These are phyloP conservation scores for Pogona vitticeps DNA, from an alignment of 2,113 vertebrate species.

Conservation along the genomic window DNA sequence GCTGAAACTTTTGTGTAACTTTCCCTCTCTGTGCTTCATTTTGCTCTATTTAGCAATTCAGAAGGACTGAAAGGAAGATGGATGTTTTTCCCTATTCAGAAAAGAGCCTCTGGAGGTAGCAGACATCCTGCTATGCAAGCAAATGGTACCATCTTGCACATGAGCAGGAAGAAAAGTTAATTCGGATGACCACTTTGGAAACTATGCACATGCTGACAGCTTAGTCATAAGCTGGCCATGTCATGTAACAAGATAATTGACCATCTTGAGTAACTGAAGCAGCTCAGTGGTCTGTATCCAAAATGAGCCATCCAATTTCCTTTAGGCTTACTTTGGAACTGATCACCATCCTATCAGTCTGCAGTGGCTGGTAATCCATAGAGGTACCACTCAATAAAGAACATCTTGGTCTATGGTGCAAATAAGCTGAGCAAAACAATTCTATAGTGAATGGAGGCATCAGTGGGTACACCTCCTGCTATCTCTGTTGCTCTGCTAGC, in stretches of 20 bases:
- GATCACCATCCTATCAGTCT: neutral
- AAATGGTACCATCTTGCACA: neutral
- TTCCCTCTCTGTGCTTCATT: neutral
- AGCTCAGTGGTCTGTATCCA: neutral
- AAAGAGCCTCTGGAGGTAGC: neutral
- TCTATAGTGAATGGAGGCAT: neutral
- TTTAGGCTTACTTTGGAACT: neutral
- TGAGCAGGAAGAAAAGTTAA: neutral
- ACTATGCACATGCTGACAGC: neutral
- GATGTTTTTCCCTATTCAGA: neutral
- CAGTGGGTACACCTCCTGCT: neutral
- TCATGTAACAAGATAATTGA: neutral
- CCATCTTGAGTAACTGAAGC: too few species aligned
- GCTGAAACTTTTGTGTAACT: constrained; percentile 30
- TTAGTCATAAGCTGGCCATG: neutral
- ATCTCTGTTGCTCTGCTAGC: neutral
- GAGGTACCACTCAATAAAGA: neutral
- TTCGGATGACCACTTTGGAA: neutral
- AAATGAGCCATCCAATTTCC: neutral
- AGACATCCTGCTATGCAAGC: neutral
- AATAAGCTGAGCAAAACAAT: neutral
- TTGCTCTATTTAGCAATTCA: constrained; percentile 24
- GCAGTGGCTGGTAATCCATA: neutral
- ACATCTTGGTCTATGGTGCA: neutral
- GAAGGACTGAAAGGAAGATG: constrained; percentile 14